phyloP scores from a whole-genome alignment of 1,140 invertebrate species.

The Hydropsyche tenuis region DNA sequence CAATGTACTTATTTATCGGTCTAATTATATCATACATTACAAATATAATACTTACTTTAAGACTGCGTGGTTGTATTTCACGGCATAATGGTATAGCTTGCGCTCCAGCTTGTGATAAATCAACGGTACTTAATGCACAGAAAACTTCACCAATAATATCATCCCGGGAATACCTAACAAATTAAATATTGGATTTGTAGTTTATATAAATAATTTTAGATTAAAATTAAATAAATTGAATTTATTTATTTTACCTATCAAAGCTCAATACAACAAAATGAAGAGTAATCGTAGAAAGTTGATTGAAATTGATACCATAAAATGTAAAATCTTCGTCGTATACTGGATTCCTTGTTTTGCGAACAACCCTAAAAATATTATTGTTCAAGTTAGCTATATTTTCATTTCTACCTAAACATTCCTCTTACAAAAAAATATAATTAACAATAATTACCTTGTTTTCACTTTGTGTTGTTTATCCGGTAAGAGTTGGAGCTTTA shows the following conservation, averaged over 20 bases:
- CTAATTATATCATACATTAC: too few relatives aligned
- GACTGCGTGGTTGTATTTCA: conserved; percentile 84
- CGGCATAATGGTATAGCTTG: conserved; percentile 78
- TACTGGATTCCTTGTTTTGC: conserved; percentile 90
- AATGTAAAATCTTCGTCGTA: conserved; percentile 98
- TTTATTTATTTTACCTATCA: conserved; percentile 66
- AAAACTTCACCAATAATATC: conserved; percentile 98
- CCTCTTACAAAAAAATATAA: neutral
- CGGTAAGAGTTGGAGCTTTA: conserved; percentile 91
- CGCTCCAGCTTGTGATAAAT: conserved; percentile 79
- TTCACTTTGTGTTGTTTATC: conserved; percentile 96
- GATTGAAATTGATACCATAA: conserved; percentile 86
- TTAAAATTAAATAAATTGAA: neutral
- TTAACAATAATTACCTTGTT: conserved; percentile 64
- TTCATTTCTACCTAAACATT: too few relatives aligned
- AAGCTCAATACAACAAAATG: conserved; percentile 96
- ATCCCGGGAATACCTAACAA: conserved; percentile 86
- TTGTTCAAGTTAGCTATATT: too few relatives aligned
- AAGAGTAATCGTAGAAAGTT: conserved; percentile 84
- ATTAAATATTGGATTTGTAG: conserved; percentile 12
- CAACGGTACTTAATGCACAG: conserved; percentile 79
- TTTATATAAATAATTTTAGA: neutral
- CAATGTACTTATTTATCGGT: too few relatives aligned
- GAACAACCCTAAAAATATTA: conserved; percentile 71
- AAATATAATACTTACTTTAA: conserved; percentile 73